Evolutionary conservation across 2,797 vertebrate species (phyloP).

Genomic region (Schizothorax lantsangensis): DNA sequence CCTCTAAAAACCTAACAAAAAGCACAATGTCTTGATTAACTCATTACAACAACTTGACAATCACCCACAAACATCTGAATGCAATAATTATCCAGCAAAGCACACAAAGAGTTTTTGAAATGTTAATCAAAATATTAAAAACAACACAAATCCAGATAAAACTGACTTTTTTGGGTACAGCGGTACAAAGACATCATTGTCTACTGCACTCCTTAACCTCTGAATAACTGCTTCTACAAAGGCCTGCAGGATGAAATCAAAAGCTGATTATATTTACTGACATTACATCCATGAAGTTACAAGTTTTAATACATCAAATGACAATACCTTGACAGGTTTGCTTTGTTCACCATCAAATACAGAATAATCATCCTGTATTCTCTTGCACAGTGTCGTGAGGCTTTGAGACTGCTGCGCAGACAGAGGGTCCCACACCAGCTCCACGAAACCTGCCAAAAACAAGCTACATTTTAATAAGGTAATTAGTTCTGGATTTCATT

Average conservation of each 20-base stretch:
- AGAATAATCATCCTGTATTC: conserved; percentile 80
- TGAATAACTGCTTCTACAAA: conserved; percentile 78
- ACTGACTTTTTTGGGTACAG: conserved; percentile 89
- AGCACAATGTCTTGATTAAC: background rate
- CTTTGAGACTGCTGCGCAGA: conserved; percentile 83
- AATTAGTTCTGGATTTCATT: background rate
- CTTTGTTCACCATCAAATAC: conserved; percentile 78
- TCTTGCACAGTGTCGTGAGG: conserved; percentile 81
- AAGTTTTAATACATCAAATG: background rate
- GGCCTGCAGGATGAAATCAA: conserved; percentile 70
- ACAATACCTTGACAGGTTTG: conserved; percentile 85
- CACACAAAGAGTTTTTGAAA: background rate
- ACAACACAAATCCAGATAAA: background rate
- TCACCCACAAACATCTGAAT: background rate
- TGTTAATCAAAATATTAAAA: background rate
- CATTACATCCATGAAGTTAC: background rate
- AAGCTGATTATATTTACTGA: background rate
- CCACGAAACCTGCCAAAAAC: conserved; percentile 78
- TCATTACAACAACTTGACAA: background rate
- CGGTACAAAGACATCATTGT: conserved; percentile 94
- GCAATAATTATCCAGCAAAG: background rate
- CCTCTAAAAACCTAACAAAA: conserved; percentile 77
- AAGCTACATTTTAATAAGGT: background rate
- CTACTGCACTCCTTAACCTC: conserved; percentile 86
- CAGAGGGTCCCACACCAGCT: conserved; percentile 90